These are phyloP conservation scores for Venturia canescens DNA, from an alignment of 1,140 invertebrate species.

Conservation along the genomic window DNA sequence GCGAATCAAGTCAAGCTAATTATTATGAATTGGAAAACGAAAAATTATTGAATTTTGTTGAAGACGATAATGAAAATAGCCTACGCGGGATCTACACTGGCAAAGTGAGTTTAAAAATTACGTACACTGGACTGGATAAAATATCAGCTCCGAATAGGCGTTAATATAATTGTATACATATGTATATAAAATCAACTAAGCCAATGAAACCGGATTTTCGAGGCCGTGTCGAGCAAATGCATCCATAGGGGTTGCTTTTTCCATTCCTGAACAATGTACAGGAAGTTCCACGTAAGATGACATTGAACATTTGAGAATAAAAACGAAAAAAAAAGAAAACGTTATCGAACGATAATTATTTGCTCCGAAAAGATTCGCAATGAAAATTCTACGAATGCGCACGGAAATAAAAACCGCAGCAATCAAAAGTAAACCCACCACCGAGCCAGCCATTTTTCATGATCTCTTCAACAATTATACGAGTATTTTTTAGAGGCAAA, in stretches of 20 bases:
- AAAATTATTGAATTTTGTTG: background rate
- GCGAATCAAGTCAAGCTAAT: too few relatives aligned
- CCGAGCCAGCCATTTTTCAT: too few relatives aligned
- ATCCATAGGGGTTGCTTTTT: constrained; percentile 17
- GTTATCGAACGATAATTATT: too few relatives aligned
- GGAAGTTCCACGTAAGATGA: background rate
- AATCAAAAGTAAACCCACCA: too few relatives aligned
- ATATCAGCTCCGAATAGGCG: background rate
- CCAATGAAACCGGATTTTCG: constrained; percentile 2
- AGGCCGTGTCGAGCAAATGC: constrained; percentile 9
- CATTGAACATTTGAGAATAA: background rate
- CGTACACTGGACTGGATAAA: background rate
- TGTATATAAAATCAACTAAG: background rate
- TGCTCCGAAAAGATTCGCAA: too few relatives aligned
- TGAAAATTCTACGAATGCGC: too few relatives aligned
- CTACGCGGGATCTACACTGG: too few relatives aligned
- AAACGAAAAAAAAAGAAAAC: background rate
- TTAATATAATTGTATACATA: constrained; percentile 6
- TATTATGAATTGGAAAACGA: too few relatives aligned
- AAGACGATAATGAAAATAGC: too few relatives aligned
- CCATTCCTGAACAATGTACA: background rate
- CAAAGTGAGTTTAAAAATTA: background rate
- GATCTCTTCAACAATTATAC: too few relatives aligned
- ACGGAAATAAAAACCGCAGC: too few relatives aligned
- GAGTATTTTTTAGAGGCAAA: too few relatives aligned